Conservation (phyloP, 2,113 vertebrate species). For the Gila orcuttii region DNA sequence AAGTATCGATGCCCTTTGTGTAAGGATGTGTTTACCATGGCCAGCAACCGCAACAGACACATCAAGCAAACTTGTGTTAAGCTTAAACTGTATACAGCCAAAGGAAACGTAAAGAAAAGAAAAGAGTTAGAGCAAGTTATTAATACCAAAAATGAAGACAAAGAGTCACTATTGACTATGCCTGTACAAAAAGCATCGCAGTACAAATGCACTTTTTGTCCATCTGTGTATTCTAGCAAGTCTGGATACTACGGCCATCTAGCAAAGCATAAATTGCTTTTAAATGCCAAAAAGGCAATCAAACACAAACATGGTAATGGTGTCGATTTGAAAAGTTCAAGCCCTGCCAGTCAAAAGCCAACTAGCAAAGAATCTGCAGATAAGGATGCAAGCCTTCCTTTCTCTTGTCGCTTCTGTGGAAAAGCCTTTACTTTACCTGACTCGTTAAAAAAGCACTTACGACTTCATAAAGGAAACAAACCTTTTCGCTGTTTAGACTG, state of each 20-base stretch:
- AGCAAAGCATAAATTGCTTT: slow-evolving; percentile 71
- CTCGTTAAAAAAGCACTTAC: slow-evolving; percentile 66
- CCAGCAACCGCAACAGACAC: slow-evolving; percentile 70
- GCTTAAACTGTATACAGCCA: slow-evolving; percentile 61
- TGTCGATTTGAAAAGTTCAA: not conserved
- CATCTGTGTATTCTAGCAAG: slow-evolving; percentile 65
- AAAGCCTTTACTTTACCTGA: slow-evolving; percentile 56
- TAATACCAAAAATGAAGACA: slow-evolving; percentile 46
- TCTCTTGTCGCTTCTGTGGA: slow-evolving; percentile 72
- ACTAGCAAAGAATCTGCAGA: slow-evolving; percentile 33
- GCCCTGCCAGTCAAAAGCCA: not conserved
- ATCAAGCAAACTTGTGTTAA: slow-evolving; percentile 66
- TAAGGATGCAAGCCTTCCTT: not conserved
- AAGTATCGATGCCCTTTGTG: slow-evolving; percentile 75
- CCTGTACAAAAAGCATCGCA: not conserved
- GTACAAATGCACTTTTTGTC: slow-evolving; percentile 71
- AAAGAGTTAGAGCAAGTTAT: not conserved
- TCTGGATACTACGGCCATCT: slow-evolving; percentile 75
- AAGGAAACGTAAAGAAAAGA: slow-evolving; percentile 47
- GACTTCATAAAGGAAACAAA: slow-evolving; percentile 69
- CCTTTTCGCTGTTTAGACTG: slow-evolving; percentile 76
- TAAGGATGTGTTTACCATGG: slow-evolving; percentile 56
- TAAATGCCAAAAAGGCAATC: slow-evolving; percentile 63
- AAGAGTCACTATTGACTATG: not conserved
- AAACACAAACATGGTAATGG: slow-evolving; percentile 55